Evolutionary conservation across 2,797 vertebrate species (phyloP).

Genomic region (Acrossocheilus wenchowensis): DNA sequence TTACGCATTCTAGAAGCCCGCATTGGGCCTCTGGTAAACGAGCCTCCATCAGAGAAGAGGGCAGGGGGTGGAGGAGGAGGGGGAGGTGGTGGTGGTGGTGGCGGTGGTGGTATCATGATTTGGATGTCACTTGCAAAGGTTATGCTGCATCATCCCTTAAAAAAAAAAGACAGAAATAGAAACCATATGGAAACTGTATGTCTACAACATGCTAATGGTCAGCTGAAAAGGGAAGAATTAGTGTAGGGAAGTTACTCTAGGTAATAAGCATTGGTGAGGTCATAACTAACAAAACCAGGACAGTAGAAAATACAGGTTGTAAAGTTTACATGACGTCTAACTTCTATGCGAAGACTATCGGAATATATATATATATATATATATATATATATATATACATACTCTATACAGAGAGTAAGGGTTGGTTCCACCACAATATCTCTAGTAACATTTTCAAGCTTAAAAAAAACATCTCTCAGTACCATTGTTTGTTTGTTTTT

Average conservation of each 20-base stretch:
- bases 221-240: neutral
- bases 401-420: too few species aligned
- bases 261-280: neutral
- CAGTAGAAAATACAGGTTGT: neutral
- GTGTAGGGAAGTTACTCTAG: neutral
- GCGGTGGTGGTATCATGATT: slow-evolving; percentile 64
- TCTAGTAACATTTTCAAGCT: neutral
- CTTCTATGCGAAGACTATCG: neutral
- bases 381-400: too few species aligned
- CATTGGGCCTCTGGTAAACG: slow-evolving; percentile 40
- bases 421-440: neutral
- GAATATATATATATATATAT: too few species aligned
- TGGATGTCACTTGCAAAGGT: slow-evolving; percentile 51
- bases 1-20: slow-evolving; percentile 78
- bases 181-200: neutral
- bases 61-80: slow-evolving; percentile 46
- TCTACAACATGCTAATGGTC: neutral
- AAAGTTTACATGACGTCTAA: neutral
- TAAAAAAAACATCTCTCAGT: neutral
- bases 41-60: slow-evolving; percentile 29
- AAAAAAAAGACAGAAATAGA: neutral
- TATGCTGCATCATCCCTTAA: slow-evolving; percentile 24
- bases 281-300: neutral
- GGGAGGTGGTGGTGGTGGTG: slow-evolving; percentile 63
- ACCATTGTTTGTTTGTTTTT: too few species aligned